These are phyloP conservation scores for Smithornis capensis DNA, from an alignment of 2,113 vertebrate species.

Conservation along the genomic window DNA sequence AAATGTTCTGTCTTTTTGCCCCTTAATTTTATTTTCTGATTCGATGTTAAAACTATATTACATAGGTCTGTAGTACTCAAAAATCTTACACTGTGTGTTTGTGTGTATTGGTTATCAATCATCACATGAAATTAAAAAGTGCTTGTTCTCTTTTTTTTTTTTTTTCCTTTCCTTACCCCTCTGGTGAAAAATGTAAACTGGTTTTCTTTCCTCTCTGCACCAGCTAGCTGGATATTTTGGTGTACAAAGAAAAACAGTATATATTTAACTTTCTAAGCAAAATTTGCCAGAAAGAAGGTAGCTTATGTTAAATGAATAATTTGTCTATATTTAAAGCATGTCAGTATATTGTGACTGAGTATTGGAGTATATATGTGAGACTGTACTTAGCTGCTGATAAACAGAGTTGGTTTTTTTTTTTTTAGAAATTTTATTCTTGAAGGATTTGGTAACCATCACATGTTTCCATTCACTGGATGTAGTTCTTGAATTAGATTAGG, in stretches of 20 bases:
- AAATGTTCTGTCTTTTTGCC: background rate
- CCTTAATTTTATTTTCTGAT: background rate
- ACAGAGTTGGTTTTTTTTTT: background rate
- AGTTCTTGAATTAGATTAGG: background rate
- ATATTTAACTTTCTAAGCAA: background rate
- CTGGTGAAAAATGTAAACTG: background rate
- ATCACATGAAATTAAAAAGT: constrained; percentile 22
- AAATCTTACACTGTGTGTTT: background rate
- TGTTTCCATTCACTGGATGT: background rate
- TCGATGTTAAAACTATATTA: background rate
- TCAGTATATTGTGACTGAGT: background rate
- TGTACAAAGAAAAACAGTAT: background rate
- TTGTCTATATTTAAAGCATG: background rate
- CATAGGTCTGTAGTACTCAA: background rate
- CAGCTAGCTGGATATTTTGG: background rate
- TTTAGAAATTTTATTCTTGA: background rate
- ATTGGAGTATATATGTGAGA: background rate
- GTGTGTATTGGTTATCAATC: constrained; percentile 9
- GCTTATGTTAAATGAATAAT: background rate
- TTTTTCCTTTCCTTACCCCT: background rate
- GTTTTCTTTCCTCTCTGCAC: background rate
- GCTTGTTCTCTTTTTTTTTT: background rate
- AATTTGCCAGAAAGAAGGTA: constrained; percentile 5
- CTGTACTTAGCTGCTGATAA: background rate
- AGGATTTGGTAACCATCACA: background rate